Evolutionary conservation across 2,113 vertebrate genomes (phyloP).

Genomic region (Stomatorhinus ivindoensis): DNA sequence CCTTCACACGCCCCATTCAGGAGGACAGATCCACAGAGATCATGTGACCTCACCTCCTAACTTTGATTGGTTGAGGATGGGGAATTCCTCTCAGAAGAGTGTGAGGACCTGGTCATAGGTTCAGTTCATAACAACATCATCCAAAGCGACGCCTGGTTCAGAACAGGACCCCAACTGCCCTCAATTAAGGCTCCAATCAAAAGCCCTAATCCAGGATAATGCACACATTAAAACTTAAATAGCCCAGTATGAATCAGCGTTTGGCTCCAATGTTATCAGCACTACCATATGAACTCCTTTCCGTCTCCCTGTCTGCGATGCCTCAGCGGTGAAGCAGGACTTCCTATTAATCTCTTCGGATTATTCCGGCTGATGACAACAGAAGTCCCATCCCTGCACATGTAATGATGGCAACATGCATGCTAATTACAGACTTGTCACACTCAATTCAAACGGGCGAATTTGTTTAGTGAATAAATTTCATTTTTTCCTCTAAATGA

Average conservation of each 20-base stretch:
- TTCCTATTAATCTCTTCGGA: background rate
- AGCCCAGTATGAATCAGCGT: background rate
- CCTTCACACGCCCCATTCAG: background rate
- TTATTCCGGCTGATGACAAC: background rate
- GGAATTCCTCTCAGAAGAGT: background rate
- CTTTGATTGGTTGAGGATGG: background rate
- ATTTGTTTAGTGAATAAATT: background rate
- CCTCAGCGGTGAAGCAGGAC: background rate
- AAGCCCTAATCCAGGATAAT: constrained; percentile 11
- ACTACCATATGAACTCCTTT: background rate
- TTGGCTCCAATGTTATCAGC: background rate
- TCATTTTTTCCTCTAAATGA: background rate
- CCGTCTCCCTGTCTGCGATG: background rate
- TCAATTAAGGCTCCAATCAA: background rate
- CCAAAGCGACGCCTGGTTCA: background rate
- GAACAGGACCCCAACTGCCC: background rate
- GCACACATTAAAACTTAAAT: background rate
- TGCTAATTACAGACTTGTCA: constrained; percentile 10
- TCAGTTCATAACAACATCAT: background rate
- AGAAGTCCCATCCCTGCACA: background rate
- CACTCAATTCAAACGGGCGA: background rate
- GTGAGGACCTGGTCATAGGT: background rate
- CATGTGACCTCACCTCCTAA: background rate
- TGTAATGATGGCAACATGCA: background rate
- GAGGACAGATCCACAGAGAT: background rate